A percentile compares a stretch with the other conserved stretches of the same genome.
Evolutionary conservation across 2,888 invertebrate genomes (phyloP).

Genomic region (Uloborus plumipes): DNA sequence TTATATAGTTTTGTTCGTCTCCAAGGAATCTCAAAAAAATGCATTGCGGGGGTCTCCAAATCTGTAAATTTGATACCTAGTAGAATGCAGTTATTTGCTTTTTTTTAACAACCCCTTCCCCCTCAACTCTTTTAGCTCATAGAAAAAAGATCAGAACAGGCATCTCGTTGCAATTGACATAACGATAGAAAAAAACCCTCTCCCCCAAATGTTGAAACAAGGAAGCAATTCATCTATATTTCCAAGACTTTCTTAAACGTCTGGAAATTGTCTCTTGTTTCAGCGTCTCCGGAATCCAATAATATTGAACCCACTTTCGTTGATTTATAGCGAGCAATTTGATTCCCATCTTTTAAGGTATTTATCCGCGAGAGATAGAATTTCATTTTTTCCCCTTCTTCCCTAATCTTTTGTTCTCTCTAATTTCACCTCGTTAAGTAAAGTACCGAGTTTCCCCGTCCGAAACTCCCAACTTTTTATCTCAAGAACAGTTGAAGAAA

Average conservation of each 20-base stretch:
- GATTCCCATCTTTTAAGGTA: constrained; percentile 46
- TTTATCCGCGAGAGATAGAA: constrained; percentile 49
- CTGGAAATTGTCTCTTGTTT: constrained; percentile 54
- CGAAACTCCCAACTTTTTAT: no score
- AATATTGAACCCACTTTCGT: constrained; percentile 61
- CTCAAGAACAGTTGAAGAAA: no score
- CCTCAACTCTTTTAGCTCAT: no score
- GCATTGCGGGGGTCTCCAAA: no score
- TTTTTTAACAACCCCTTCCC: no score
- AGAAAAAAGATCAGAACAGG: background rate
- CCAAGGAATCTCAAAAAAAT: no score
- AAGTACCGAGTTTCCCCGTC: constrained; percentile 15
- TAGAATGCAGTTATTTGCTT: no score
- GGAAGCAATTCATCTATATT: constrained; percentile 55
- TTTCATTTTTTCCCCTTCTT: constrained; percentile 19
- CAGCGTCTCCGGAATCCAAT: constrained; percentile 26
- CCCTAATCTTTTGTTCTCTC: constrained; percentile 19
- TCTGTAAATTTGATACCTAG: no score
- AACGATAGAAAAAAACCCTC: background rate
- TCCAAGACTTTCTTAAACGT: constrained; percentile 45
- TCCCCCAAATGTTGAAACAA: constrained; percentile 21
- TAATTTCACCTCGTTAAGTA: constrained; percentile 58
- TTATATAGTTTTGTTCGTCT: no score
- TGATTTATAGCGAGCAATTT: constrained; percentile 56
- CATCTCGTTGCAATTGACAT: constrained; percentile 7